These are phyloP conservation scores for Agonum fuliginosum DNA, from an alignment of 2,888 invertebrate genomes.

Conservation along the genomic window DNA sequence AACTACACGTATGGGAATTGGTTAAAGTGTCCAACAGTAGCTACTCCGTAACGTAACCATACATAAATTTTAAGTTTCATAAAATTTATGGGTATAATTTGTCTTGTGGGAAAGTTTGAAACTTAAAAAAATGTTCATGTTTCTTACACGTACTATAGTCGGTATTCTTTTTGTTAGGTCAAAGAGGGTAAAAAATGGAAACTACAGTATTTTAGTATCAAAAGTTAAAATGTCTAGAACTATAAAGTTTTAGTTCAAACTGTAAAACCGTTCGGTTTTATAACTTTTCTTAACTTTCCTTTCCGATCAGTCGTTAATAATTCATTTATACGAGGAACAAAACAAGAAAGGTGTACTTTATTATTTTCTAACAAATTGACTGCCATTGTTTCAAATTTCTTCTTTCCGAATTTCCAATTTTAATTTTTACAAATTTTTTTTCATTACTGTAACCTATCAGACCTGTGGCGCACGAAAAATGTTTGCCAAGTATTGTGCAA, in stretches of 20 bases:
- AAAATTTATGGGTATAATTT: constrained; percentile 4
- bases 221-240: constrained; percentile 3
- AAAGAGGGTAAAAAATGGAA: background rate
- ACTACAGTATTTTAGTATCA: background rate
- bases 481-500: no score
- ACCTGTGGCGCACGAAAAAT: no score
- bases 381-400: no score
- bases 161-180: background rate
- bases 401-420: no score
- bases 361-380: no score
- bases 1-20: background rate
- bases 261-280: background rate
- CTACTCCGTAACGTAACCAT: background rate
- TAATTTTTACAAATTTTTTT: no score
- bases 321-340: background rate
- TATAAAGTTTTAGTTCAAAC: background rate
- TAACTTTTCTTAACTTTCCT: background rate
- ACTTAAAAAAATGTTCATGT: constrained; percentile 3
- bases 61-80: background rate
- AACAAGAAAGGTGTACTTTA: no score
- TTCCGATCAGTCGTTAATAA: background rate
- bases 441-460: no score
- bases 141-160: background rate
- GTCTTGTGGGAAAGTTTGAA: background rate
- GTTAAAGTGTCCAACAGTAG: background rate